phyloP scores from a whole-genome alignment of 2,888 invertebrate genomes.

The Pristionchus arcanus region DNA sequence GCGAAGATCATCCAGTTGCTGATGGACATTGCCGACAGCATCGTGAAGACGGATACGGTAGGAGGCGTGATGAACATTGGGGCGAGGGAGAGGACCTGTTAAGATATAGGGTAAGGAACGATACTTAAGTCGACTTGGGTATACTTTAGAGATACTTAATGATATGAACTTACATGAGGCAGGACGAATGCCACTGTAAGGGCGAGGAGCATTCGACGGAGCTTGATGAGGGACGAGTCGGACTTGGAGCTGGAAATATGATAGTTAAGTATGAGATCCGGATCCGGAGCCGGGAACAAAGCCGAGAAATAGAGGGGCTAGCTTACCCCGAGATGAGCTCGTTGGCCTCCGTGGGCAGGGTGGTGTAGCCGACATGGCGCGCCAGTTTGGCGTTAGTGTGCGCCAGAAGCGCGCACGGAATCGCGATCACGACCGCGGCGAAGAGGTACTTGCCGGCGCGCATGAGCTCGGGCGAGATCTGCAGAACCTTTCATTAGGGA shows the following conservation, averaged over 20 bases:
- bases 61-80: background rate
- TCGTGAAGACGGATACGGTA: background rate
- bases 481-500: background rate
- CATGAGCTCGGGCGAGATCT: background rate
- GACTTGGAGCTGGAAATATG: background rate
- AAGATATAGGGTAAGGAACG: slow-evolving; percentile 3
- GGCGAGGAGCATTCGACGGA: background rate
- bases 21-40: background rate
- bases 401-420: background rate
- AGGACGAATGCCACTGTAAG: slow-evolving; percentile 14
- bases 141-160: background rate
- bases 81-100: slow-evolving; percentile 15
- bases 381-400: background rate
- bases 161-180: slow-evolving; percentile 43
- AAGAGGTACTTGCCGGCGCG: background rate
- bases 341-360: slow-evolving; percentile 46
- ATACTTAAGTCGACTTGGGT: background rate
- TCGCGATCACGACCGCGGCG: background rate
- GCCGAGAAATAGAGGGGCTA: background rate
- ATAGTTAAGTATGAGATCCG: background rate
- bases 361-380: background rate
- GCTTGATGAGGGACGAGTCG: background rate
- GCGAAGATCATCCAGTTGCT: background rate
- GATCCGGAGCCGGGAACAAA: background rate
- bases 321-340: slow-evolving; percentile 36